phyloP scores from a whole-genome alignment of 2,888 invertebrate genomes.

The Noctua comes region DNA sequence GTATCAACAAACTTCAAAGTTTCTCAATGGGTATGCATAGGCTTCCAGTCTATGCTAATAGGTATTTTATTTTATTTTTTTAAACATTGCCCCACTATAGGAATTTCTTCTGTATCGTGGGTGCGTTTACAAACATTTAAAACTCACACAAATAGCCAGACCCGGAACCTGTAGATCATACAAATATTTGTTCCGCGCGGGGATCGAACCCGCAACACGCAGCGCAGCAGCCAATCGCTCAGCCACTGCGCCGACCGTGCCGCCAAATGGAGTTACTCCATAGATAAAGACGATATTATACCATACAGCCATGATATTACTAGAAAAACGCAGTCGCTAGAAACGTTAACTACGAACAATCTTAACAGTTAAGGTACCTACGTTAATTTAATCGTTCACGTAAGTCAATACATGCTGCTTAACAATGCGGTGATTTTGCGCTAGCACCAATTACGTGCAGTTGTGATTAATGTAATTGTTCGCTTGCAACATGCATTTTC shows the following conservation, averaged over 20 bases:
- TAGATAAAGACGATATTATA: not conserved
- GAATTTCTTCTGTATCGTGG: too few relatives aligned
- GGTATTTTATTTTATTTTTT: too few relatives aligned
- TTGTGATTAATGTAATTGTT: slow-evolving; percentile 72
- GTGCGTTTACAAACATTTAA: too few relatives aligned
- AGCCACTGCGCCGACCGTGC: too few relatives aligned
- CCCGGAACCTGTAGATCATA: too few relatives aligned
- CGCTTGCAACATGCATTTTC: slow-evolving; percentile 64
- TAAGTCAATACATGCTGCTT: slow-evolving; percentile 68
- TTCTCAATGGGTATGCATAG: not conserved
- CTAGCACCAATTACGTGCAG: slow-evolving; percentile 74
- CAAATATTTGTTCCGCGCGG: too few relatives aligned
- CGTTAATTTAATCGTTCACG: slow-evolving; percentile 64
- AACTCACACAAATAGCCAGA: too few relatives aligned
- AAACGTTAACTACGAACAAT: slow-evolving; percentile 29
- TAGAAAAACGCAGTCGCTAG: slow-evolving; percentile 7
- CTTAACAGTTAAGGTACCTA: slow-evolving; percentile 67
- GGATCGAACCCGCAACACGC: too few relatives aligned
- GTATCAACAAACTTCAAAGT: not conserved
- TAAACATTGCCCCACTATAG: too few relatives aligned
- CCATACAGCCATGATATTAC: not conserved
- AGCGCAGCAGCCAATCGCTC: too few relatives aligned
- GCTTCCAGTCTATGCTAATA: not conserved
- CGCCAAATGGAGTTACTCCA: too few relatives aligned
- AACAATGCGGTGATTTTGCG: slow-evolving; percentile 73